These are phyloP conservation scores for Elephas maximus DNA, from an alignment of 2,113 vertebrate genomes.

Conservation along the genomic window DNA sequence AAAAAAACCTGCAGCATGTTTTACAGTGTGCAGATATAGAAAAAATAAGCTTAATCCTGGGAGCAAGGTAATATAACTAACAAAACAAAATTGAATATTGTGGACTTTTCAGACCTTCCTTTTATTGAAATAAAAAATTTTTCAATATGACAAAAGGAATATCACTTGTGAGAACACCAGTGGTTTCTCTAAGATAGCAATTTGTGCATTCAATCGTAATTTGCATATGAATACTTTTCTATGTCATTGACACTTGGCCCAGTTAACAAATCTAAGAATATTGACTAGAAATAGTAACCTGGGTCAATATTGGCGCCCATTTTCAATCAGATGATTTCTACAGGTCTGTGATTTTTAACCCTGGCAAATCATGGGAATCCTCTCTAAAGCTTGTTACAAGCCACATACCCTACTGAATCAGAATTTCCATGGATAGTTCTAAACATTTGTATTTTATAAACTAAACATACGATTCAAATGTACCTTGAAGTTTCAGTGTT, in stretches of 20 bases:
- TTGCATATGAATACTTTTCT: neutral
- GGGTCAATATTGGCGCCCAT: neutral
- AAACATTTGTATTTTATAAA: neutral
- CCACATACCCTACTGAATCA: neutral
- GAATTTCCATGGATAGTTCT: neutral
- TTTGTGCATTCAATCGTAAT: neutral
- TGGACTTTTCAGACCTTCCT: neutral
- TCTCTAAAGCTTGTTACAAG: neutral
- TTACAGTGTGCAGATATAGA: neutral
- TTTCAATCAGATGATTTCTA: conserved; percentile 18
- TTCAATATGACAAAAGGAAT: neutral
- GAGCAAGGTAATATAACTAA: neutral
- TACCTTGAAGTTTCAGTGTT: neutral
- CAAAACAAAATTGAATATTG: neutral
- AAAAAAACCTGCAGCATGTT: neutral
- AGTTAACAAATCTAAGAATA: neutral
- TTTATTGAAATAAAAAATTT: neutral
- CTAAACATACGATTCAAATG: neutral
- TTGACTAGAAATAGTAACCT: neutral
- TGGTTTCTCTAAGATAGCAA: neutral
- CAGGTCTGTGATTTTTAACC: neutral
- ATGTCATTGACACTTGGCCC: no score
- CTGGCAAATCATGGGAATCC: neutral
- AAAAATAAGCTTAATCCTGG: neutral
- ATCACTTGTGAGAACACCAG: neutral